A percentile compares a stretch with the other conserved stretches of the same genome.
phyloP scores from a whole-genome alignment of 2,797 vertebrate genomes.

The Phoxinus dragarum region DNA sequence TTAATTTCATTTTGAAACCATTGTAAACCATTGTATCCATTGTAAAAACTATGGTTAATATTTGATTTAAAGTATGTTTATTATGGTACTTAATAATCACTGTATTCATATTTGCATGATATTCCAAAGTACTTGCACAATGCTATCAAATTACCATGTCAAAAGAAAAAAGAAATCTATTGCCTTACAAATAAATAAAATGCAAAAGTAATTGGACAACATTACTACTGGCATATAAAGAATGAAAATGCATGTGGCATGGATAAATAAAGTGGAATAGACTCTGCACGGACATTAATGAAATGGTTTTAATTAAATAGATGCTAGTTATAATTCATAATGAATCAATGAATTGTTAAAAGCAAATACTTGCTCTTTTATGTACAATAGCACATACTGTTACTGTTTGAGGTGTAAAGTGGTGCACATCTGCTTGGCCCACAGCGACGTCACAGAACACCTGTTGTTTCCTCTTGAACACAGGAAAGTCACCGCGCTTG shows the following conservation, averaged over 20 bases:
- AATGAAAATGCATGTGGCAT: not conserved
- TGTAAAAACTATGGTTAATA: not conserved
- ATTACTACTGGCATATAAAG: too few species aligned
- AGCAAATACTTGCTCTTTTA: not conserved
- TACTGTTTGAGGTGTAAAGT: slow-evolving; percentile 56
- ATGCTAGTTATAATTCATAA: not conserved
- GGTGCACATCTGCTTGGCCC: slow-evolving; percentile 50
- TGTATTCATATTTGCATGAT: not conserved
- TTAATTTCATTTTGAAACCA: not conserved
- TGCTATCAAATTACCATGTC: not conserved
- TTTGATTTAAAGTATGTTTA: not conserved
- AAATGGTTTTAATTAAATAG: not conserved
- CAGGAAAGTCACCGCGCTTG: slow-evolving; percentile 68
- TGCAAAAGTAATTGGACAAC: too few species aligned
- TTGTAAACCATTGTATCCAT: too few species aligned
- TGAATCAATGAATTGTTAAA: too few species aligned
- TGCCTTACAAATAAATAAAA: too few species aligned
- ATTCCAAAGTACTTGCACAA: not conserved
- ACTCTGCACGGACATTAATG: not conserved
- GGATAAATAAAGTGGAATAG: not conserved
- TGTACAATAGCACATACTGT: not conserved
- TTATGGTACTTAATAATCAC: not conserved
- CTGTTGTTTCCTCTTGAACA: slow-evolving; percentile 70
- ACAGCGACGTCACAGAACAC: slow-evolving; percentile 73
- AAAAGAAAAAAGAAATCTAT: too few species aligned